Percentiles rank a stretch among this genome's conserved stretches.
Evolutionary conservation across 2,113 vertebrate genomes (phyloP).

Genomic region (Electrona antarctica): DNA sequence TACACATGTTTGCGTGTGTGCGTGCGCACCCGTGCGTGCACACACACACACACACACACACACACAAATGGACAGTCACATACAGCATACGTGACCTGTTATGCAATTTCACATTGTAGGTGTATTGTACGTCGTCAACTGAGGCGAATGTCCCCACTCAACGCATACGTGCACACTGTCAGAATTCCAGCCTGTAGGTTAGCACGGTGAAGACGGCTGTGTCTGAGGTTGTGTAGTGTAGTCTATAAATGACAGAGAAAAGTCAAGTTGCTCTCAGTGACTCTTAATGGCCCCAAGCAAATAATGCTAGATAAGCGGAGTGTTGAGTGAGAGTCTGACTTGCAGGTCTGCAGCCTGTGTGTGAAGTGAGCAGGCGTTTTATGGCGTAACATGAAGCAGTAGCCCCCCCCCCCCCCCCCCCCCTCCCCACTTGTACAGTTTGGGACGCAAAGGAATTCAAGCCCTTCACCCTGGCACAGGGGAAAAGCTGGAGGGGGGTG

Average conservation of each 20-base stretch:
- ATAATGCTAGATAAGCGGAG: neutral
- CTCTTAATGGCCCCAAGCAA: no score
- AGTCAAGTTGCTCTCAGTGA: no score
- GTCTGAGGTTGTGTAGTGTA: no score
- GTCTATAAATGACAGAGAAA: no score
- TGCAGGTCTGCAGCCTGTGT: slow-evolving; percentile 4
- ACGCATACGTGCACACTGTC: slow-evolving; percentile 1
- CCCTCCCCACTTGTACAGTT: slow-evolving; percentile 13
- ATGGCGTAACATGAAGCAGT: slow-evolving; percentile 33
- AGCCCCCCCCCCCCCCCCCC: neutral
- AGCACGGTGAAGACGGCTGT: no score
- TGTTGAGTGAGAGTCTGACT: neutral
- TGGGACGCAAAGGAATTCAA: slow-evolving; percentile 49
- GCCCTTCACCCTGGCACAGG: slow-evolving; percentile 18
- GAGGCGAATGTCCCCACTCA: neutral
- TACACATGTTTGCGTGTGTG: no score
- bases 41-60: neutral
- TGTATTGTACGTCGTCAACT: no score
- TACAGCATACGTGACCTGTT: no score
- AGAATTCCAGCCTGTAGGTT: slow-evolving; percentile 37
- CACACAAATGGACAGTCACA: no score
- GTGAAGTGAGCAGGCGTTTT: slow-evolving; percentile 18
- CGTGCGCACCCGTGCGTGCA: neutral
- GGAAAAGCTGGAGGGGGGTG: neutral
- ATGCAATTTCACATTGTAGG: no score